Percentiles rank a stretch among this genome's conserved stretches.
These are phyloP conservation scores for Argyresthia goedartella DNA, from an alignment of 2,888 invertebrate species.

Conservation along the genomic window DNA sequence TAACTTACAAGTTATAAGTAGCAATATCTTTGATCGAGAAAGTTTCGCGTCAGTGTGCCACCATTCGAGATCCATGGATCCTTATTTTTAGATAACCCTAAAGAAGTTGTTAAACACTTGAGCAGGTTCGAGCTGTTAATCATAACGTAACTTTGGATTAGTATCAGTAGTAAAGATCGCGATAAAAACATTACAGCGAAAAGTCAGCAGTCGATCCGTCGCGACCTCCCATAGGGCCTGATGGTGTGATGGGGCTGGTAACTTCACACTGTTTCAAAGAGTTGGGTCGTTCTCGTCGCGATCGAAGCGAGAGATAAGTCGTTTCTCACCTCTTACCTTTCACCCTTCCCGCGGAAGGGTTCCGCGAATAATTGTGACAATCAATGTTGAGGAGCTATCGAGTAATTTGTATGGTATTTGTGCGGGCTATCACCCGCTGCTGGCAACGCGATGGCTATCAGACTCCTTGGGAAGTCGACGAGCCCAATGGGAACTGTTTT, in stretches of 20 bases:
- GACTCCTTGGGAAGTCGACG: conserved; percentile 47
- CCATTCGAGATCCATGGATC: too few relatives aligned
- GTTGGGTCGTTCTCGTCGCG: conserved; percentile 37
- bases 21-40: conserved; percentile 1
- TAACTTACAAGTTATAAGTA: conserved; percentile 7
- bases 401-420: conserved; percentile 69
- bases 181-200: conserved; percentile 54
- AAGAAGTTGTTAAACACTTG: conserved; percentile 34
- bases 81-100: conserved; percentile 14
- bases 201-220: conserved; percentile 33
- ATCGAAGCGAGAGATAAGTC: conserved; percentile 57
- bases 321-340: conserved; percentile 65
- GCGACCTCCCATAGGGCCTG: conserved; percentile 36
- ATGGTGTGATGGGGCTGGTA: conserved; percentile 28
- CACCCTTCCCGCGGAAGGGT: conserved; percentile 56
- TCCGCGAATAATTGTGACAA: conserved; percentile 69
- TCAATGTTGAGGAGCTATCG: conserved; percentile 66
- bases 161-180: conserved; percentile 43
- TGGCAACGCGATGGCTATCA: conserved; percentile 33
- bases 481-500: conserved; percentile 48
- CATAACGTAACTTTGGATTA: conserved; percentile 27
- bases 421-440: conserved; percentile 68
- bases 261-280: conserved; percentile 63
- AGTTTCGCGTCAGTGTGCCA: conserved; percentile 18
- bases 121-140: conserved; percentile 26